Evolutionary conservation across 2,797 vertebrate species (phyloP).

Genomic region (Syncerus caffer): DNA sequence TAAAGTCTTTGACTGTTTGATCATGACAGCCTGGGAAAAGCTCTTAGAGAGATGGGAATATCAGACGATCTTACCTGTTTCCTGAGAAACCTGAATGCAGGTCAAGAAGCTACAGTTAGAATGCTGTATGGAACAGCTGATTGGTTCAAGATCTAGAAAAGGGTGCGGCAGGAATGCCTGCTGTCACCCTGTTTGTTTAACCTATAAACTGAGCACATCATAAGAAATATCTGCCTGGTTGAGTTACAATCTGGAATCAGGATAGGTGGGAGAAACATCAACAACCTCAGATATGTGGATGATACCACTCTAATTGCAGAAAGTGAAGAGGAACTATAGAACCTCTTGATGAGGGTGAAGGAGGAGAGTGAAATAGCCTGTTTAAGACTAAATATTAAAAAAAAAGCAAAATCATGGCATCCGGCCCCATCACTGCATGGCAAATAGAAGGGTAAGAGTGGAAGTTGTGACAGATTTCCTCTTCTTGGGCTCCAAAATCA

Average conservation of each 20-base stretch:
- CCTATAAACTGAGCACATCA: not conserved
- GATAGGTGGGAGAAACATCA: not conserved
- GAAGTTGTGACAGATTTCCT: not conserved
- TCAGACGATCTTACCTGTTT: not conserved
- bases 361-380: not conserved
- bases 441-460: not conserved
- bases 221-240: not conserved
- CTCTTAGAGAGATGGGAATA: not conserved
- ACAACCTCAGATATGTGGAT: not conserved
- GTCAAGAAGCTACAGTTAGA: not conserved
- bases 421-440: rapidly evolving
- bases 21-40: not conserved
- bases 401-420: not conserved
- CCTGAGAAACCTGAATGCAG: not conserved
- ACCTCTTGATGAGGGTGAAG: not conserved
- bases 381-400: not conserved
- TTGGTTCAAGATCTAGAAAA: not conserved
- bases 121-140: not conserved
- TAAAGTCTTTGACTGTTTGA: not conserved
- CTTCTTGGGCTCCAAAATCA: not conserved
- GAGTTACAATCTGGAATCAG: not conserved
- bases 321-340: not conserved
- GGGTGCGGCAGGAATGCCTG: not conserved
- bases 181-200: not conserved
- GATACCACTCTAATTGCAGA: not conserved